Conservation (phyloP, 2,797 vertebrate species). For the Phoebastria nigripes region DNA sequence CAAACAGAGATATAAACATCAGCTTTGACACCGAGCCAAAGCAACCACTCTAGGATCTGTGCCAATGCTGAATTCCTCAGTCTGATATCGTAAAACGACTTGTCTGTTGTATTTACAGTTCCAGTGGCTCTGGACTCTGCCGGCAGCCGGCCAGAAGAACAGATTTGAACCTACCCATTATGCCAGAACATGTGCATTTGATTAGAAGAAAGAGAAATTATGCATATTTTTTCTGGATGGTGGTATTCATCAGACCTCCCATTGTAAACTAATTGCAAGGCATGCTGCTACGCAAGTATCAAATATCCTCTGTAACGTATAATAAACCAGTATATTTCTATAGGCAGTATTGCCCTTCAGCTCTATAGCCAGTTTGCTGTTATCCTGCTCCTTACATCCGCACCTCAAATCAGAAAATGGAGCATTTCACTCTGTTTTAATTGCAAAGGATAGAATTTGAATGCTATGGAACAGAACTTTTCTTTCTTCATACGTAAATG, state of each 20-base stretch:
- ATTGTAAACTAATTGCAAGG: conserved; percentile 49
- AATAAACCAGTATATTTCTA: background rate
- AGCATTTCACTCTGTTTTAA: background rate
- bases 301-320: background rate
- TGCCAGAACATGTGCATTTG: conserved; percentile 64
- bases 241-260: conserved; percentile 41
- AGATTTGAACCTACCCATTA: conserved; percentile 63
- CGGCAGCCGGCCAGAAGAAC: conserved; percentile 64
- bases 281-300: conserved; percentile 17
- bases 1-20: conserved; percentile 69
- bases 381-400: background rate
- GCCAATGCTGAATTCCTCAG: conserved; percentile 74
- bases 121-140: conserved; percentile 67
- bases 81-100: conserved; percentile 72
- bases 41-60: conserved; percentile 67
- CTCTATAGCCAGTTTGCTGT: background rate
- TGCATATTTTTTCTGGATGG: conserved; percentile 46
- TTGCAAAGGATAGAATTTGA: background rate
- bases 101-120: conserved; percentile 75
- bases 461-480: background rate
- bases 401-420: background rate
- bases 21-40: conserved; percentile 65
- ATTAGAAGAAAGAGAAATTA: conserved; percentile 66
- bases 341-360: background rate
- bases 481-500: background rate